These are phyloP conservation scores for Scaptodrosophila lebanonensis DNA, from an alignment of 1,140 invertebrate genomes.

Conservation along the genomic window DNA sequence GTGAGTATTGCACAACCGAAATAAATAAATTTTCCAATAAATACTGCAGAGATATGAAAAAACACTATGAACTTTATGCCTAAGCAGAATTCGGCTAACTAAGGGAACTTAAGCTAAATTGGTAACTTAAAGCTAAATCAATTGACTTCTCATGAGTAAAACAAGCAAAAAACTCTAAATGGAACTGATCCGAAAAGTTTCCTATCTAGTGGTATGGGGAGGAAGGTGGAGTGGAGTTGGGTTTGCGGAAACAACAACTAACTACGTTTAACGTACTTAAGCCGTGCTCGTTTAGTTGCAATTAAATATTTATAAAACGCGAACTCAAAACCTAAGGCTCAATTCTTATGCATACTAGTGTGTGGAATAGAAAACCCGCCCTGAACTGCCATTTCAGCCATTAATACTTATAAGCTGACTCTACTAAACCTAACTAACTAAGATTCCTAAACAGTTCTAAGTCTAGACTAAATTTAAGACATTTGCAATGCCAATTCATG, in stretches of 20 bases:
- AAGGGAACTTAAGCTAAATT: too few species aligned
- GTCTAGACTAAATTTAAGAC: slow-evolving; percentile 41
- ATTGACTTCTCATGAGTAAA: slow-evolving; percentile 57
- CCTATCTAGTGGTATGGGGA: too few species aligned
- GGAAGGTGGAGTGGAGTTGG: too few species aligned
- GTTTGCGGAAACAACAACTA: slow-evolving; percentile 41
- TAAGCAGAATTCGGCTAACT: too few species aligned
- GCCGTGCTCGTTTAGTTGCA: too few species aligned
- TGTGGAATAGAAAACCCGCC: slow-evolving; percentile 36
- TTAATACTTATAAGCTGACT: background rate
- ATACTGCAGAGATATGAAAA: too few species aligned
- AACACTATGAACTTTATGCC: too few species aligned
- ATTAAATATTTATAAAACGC: too few species aligned
- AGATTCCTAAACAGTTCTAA: slow-evolving; percentile 49
- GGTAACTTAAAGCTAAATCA: slow-evolving; percentile 24
- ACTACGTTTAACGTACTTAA: slow-evolving; percentile 63
- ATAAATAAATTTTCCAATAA: too few species aligned
- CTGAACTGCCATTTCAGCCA: slow-evolving; percentile 22
- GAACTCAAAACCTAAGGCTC: slow-evolving; percentile 29
- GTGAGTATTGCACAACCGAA: too few species aligned
- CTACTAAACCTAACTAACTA: slow-evolving; percentile 39
- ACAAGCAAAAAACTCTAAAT: slow-evolving; percentile 4
- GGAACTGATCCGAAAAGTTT: too few species aligned
- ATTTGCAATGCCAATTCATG: slow-evolving; percentile 32
- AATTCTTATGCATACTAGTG: slow-evolving; percentile 36